phyloP scores from a whole-genome alignment of 2,888 invertebrate species.

The Lasioglossum marginatum region DNA sequence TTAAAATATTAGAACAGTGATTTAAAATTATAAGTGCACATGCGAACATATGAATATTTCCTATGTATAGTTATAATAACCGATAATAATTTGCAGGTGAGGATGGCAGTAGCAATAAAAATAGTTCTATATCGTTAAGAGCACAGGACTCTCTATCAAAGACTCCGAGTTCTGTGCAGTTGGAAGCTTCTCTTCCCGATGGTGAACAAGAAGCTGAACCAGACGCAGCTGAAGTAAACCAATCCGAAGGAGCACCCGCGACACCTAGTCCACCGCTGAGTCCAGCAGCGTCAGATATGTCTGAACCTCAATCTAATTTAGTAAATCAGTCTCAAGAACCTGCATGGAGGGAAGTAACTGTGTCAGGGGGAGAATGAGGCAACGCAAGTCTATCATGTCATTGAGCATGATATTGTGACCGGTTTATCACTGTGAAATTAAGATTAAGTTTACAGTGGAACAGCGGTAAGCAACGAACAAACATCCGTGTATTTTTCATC shows the following conservation, averaged over 20 bases:
- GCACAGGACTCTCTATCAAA: slow-evolving; percentile 79
- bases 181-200: slow-evolving; percentile 77
- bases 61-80: not conserved
- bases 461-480: slow-evolving; percentile 32
- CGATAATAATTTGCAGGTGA: slow-evolving; percentile 74
- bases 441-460: slow-evolving; percentile 21
- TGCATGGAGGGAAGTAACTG: slow-evolving; percentile 86
- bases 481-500: slow-evolving; percentile 50
- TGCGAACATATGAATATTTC: no score
- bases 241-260: slow-evolving; percentile 76
- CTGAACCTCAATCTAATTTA: slow-evolving; percentile 79
- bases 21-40: no score
- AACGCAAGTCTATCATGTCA: slow-evolving; percentile 42
- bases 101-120: slow-evolving; percentile 79
- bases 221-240: slow-evolving; percentile 75
- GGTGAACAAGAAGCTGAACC: slow-evolving; percentile 79
- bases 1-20: not conserved
- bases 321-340: slow-evolving; percentile 83
- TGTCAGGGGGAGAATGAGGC: slow-evolving; percentile 85
- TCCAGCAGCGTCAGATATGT: slow-evolving; percentile 83
- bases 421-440: slow-evolving; percentile 26
- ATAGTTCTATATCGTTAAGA: slow-evolving; percentile 81
- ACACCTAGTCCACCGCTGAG: slow-evolving; percentile 84
- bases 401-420: slow-evolving; percentile 49
- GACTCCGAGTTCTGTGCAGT: slow-evolving; percentile 76